Conservation (phyloP, 2,888 invertebrate species). For the Phymatocera aterrima region DNA sequence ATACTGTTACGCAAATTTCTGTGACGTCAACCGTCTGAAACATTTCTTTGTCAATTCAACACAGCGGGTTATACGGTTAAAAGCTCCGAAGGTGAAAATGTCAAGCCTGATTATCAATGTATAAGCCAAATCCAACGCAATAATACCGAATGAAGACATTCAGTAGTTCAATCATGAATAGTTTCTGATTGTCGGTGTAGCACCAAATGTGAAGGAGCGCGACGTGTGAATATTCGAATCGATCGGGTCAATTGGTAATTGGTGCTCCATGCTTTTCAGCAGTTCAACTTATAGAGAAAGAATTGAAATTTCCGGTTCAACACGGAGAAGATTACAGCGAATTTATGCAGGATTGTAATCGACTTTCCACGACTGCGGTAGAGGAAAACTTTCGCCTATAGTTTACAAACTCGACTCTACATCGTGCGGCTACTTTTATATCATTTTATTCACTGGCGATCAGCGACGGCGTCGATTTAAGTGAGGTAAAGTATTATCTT, state of each 20-base stretch:
- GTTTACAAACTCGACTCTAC: not conserved
- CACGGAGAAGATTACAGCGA: not conserved
- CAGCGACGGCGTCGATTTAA: too few species aligned
- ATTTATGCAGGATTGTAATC: not conserved
- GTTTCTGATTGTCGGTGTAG: too few species aligned
- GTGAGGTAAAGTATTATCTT: not conserved
- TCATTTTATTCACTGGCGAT: not conserved
- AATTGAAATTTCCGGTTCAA: not conserved
- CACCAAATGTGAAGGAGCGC: too few species aligned
- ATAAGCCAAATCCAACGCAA: not conserved
- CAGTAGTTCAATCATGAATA: not conserved
- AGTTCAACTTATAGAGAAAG: not conserved
- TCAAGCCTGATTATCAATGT: not conserved
- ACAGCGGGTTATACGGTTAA: not conserved
- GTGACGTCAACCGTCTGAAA: conserved; percentile 12
- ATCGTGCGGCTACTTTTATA: not conserved
- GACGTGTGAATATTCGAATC: too few species aligned
- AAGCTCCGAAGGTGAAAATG: not conserved
- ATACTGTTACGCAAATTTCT: conserved; percentile 32
- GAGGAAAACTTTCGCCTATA: not conserved
- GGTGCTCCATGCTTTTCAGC: not conserved
- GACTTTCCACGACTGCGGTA: not conserved
- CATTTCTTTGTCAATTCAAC: not conserved
- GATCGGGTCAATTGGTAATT: not conserved
- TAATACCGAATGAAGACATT: not conserved